Evolutionary conservation across 2,888 invertebrate species (phyloP).

Genomic region (Xestobium rufovillosum): DNA sequence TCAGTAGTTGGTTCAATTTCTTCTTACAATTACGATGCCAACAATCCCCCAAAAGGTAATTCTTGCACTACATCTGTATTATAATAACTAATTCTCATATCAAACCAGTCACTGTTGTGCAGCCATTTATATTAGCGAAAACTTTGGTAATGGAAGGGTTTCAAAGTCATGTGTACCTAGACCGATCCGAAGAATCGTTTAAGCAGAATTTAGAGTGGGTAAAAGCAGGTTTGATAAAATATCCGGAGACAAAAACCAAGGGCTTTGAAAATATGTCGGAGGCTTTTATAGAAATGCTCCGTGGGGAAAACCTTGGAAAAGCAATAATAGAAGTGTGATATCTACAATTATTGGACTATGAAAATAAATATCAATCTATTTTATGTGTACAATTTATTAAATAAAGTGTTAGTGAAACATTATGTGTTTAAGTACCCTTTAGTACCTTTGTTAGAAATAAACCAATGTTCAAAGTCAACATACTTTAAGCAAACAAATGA

Average conservation of each 20-base stretch:
- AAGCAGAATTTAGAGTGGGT: slow-evolving; percentile 54
- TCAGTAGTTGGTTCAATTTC: slow-evolving; percentile 61
- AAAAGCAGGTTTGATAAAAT: slow-evolving; percentile 57
- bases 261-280: slow-evolving; percentile 69
- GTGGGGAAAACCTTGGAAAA: slow-evolving; percentile 64
- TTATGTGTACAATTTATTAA: too few species aligned
- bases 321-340: slow-evolving; percentile 52
- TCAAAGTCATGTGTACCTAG: slow-evolving; percentile 47
- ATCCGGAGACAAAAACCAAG: slow-evolving; percentile 57
- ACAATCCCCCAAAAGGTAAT: slow-evolving; percentile 20
- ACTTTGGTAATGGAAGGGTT: slow-evolving; percentile 60
- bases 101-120: slow-evolving; percentile 43
- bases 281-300: slow-evolving; percentile 56
- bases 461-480: too few species aligned
- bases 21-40: slow-evolving; percentile 50
- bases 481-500: too few species aligned
- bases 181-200: slow-evolving; percentile 55
- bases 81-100: neutral
- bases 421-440: too few species aligned
- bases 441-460: too few species aligned
- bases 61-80: slow-evolving; percentile 6
- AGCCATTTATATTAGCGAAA: slow-evolving; percentile 48
- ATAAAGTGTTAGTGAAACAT: too few species aligned
- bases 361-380: too few species aligned
- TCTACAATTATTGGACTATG: slow-evolving; percentile 2